Percentiles rank a stretch among this genome's conserved stretches.
phyloP scores from a whole-genome alignment of 2,888 invertebrate genomes.

The Xanthorhoe spadicearia region DNA sequence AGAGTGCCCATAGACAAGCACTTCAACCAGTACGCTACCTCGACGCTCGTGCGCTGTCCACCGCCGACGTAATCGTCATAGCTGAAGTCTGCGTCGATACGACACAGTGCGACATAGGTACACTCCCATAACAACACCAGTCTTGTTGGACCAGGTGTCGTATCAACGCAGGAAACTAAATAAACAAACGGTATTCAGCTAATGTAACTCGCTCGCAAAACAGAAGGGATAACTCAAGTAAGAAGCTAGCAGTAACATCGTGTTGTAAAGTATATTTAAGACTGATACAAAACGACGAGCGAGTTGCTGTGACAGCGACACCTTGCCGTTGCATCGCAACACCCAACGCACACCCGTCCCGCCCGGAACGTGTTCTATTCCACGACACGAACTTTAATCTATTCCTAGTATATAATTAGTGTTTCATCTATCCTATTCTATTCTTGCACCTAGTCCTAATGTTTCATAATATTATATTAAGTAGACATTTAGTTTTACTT shows the following conservation, averaged over 20 bases:
- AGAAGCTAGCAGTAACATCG: constrained; percentile 27
- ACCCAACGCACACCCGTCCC: constrained; percentile 82
- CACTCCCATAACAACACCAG: neutral
- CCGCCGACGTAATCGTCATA: constrained; percentile 82
- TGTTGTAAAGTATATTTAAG: constrained; percentile 37
- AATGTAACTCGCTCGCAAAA: constrained; percentile 23
- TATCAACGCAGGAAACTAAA: constrained; percentile 23
- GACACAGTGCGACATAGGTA: constrained; percentile 16
- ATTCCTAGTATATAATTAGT: constrained; percentile 55
- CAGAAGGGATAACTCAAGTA: constrained; percentile 14
- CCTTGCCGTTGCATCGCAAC: constrained; percentile 53
- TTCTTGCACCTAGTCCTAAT: constrained; percentile 61
- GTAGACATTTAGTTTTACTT: constrained; percentile 26
- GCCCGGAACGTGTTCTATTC: constrained; percentile 82
- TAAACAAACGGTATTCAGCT: constrained; percentile 22
- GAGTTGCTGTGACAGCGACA: constrained; percentile 27
- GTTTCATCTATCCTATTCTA: constrained; percentile 62
- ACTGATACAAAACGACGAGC: constrained; percentile 41
- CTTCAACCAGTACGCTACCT: constrained; percentile 93
- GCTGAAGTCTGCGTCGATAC: constrained; percentile 29
- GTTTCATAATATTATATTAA: constrained; percentile 42
- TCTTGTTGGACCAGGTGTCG: constrained; percentile 28
- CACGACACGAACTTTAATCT: constrained; percentile 71
- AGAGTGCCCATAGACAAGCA: constrained; percentile 94
- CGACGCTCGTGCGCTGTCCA: constrained; percentile 91